Evolutionary conservation across 1,140 invertebrate species (phyloP), one percentile per base, ranked within the genome.

Genomic region (Araneus ventricosus): DNA sequence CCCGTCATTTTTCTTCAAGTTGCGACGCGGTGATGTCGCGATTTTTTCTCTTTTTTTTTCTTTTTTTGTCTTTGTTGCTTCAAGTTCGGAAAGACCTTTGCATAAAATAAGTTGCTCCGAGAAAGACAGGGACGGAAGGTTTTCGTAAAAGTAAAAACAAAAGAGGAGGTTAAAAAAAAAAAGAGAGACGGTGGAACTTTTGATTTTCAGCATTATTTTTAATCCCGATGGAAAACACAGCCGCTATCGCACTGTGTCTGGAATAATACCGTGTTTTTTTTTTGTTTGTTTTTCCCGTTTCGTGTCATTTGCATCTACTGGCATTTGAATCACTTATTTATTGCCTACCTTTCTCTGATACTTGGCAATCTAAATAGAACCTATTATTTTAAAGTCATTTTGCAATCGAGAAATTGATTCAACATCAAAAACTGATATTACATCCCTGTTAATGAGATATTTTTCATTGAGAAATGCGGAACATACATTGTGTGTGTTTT

Each of bases 101-200:
- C 82, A 84, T 52, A 57, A 84, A 84, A 84, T 84, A 84, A 84
- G 39, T 57, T 45, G 82, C 41, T 84, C 39, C 14, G 17, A 34
- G 45, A 84, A 30, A 84, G 82, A 84, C 82, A 84, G 82, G 39
- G n/a, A n/a, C n/a, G 39, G 82, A 27, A 84, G 82, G 82, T 52
- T 75, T 34, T 30, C 30, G 30, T 34, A 75, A 75, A 37, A 75
- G n/a, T n/a, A n/a, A 84, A 84, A 52, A 45, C 20, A 82, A 52
- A 84, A 84, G n/a, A 57, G 1, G 24, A 2, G 34, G 17, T 20
- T 24, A 63, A 63, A 70, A 70, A 70, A 7, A 30, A 5, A 75
- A 3, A 75, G 34, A 37, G 17, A 5, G 27, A 20, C 17, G 70
- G 34, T 20, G 30, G 20, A 75, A 75, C 30, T 75, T 75, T 75